Evolutionary conservation across 2,113 vertebrate species (phyloP).

Genomic region (Sorex fumeus): DNA sequence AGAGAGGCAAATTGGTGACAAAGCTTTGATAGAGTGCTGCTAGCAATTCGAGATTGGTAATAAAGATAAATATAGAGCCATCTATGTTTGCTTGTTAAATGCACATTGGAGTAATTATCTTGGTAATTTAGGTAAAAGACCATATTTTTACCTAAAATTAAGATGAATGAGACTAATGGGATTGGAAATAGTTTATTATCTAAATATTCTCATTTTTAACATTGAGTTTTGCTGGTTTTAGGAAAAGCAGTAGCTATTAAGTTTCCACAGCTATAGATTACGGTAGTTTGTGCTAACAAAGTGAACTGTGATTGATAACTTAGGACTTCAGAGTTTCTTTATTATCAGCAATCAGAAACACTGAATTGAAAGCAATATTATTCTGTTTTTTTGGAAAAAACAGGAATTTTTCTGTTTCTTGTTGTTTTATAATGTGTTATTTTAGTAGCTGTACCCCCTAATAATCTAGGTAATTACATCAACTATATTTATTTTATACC

Average conservation of each 20-base stretch:
- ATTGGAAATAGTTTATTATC: constrained; percentile 51
- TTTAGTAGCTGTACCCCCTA: constrained; percentile 24
- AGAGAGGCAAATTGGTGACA: neutral
- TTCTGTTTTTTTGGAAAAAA: neutral
- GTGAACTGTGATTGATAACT: constrained; percentile 26
- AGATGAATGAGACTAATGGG: constrained; percentile 21
- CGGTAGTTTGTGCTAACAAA: neutral
- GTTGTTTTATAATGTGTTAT: neutral
- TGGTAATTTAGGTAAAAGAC: constrained; percentile 51
- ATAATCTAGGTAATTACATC: neutral
- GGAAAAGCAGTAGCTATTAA: constrained; percentile 15
- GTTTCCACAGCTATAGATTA: neutral
- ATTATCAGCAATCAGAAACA: neutral
- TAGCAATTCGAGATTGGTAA: neutral
- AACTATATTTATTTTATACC: constrained; percentile 34
- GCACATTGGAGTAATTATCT: constrained; percentile 48
- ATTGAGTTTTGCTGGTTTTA: constrained; percentile 14
- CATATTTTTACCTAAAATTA: constrained; percentile 54
- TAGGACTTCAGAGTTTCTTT: constrained; percentile 38
- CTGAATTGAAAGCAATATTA: neutral
- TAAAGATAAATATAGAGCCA: constrained; percentile 16
- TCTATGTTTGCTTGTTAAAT: constrained; percentile 13
- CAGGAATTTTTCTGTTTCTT: neutral
- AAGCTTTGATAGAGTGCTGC: neutral
- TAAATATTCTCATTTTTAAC: constrained; percentile 24